These are phyloP conservation scores for Liodrosophila aerea DNA, from an alignment of 2,888 invertebrate species.

Conservation along the genomic window DNA sequence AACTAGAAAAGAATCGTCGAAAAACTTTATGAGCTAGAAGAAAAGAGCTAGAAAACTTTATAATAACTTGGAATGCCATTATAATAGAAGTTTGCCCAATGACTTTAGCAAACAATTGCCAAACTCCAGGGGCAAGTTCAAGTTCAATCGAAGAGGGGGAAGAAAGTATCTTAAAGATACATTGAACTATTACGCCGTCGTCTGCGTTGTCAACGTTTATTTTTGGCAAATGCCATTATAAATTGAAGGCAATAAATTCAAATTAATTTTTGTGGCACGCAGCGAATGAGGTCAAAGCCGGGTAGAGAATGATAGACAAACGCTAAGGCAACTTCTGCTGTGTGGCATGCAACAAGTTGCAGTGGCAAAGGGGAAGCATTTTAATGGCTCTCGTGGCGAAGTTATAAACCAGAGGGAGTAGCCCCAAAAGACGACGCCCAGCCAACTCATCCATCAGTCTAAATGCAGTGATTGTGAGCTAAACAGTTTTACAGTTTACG, in stretches of 20 bases:
- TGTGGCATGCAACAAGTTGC: not conserved
- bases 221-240: conserved; percentile 70
- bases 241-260: conserved; percentile 75
- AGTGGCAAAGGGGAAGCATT: not conserved
- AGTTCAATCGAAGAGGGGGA: conserved; percentile 54
- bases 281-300: not conserved
- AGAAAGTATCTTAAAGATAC: conserved; percentile 47
- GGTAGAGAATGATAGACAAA: not conserved
- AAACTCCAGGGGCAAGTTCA: conserved; percentile 59
- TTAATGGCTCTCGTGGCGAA: conserved; percentile 1
- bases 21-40: not conserved
- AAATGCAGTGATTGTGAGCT: not conserved
- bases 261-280: conserved; percentile 60
- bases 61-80: conserved; percentile 55
- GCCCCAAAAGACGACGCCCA: not conserved
- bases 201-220: conserved; percentile 57
- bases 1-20: not conserved
- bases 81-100: conserved; percentile 37
- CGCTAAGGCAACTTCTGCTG: not conserved
- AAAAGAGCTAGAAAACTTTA: conserved; percentile 40
- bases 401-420: not conserved
- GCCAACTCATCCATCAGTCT: conserved; percentile 3
- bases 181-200: conserved; percentile 36
- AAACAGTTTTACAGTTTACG: not conserved
- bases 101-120: conserved; percentile 70